Base-by-base conservation (phyloP, 2,888 invertebrate species). In the Nineta flava region DNA sequence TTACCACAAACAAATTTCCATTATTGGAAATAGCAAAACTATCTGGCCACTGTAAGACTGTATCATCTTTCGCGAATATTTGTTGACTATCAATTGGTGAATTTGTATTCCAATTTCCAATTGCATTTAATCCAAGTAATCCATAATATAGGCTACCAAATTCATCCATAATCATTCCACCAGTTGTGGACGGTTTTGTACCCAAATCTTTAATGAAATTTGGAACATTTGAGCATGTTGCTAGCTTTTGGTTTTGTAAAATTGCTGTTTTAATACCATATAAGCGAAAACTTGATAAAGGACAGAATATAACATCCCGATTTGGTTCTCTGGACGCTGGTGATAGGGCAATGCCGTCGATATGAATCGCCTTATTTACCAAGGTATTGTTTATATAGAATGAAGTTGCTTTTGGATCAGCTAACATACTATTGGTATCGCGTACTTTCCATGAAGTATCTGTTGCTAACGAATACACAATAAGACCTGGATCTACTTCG, bases 81-180 rank as follows among this genome's bases (percentile, higher is more conserved):
- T 75, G 72, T 61, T 81, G 80, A 51, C 64, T 65, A 44, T 69
- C 69, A 42, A 65, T 63, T 42, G 74, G 68, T 19, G 68, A 63
- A 21, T 70, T 72, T 1, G 77, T 75, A 62, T 85, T 79, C 82
- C 84, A 85, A 65, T 74, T 76, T 12, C 77, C 77, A 46, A 86
- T 75, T 19, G 81, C 78, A 53, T 80, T 79, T 57, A 78, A 77
- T 47, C 76, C 76, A 49, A 85, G 63, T 21, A 83, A 69, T 41
- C 83, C 83, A 62, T 74, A 84, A 65, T 81, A 85, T 9, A 86
- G 68, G 5, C 76, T 62, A 2, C 84, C 84, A 15, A 69, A 66
- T 13, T 80, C 74, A 56, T 83, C 82, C 81, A 84, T 82, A 52
- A 77, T 74, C 81, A 86, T 83, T 1, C 83, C 83, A 57, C 81